A percentile compares a stretch with the other conserved stretches of the same genome.
phyloP scores from a whole-genome alignment of 2,888 invertebrate species.

The Machimus atricapillus region DNA sequence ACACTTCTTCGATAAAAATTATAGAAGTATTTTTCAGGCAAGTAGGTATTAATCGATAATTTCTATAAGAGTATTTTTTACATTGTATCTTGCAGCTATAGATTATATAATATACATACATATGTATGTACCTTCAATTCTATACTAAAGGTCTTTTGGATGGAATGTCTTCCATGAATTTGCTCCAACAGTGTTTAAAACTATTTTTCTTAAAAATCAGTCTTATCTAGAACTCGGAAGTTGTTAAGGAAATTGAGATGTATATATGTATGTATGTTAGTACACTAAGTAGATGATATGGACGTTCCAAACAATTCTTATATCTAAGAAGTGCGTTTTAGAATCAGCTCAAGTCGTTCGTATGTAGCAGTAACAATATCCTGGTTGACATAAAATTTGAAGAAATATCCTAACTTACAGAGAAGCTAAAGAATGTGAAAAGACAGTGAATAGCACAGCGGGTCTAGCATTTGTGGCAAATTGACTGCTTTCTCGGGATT shows the following conservation, averaged over 20 bases:
- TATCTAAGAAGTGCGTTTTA: background rate
- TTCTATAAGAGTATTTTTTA: too few relatives aligned
- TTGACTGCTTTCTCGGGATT: background rate
- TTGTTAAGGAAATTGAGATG: background rate
- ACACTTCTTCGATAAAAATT: too few relatives aligned
- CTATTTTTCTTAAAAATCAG: too few relatives aligned
- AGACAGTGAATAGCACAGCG: background rate
- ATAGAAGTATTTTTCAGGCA: too few relatives aligned
- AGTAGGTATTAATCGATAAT: too few relatives aligned
- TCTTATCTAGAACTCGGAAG: background rate
- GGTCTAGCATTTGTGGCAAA: background rate
- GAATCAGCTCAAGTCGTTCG: background rate
- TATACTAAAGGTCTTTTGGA: too few relatives aligned
- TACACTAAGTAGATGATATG: background rate
- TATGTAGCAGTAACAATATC: background rate
- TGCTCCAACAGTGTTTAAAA: too few relatives aligned
- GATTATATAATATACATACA: too few relatives aligned
- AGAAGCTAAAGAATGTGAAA: background rate
- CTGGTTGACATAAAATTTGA: background rate
- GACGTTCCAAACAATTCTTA: background rate
- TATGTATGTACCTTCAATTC: too few relatives aligned
- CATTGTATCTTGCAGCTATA: too few relatives aligned
- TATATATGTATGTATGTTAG: background rate
- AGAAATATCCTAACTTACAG: background rate
- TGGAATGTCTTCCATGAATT: too few relatives aligned